Evolutionary conservation across 1,140 invertebrate genomes (phyloP).

Genomic region (Acyrthosiphon pisum): DNA sequence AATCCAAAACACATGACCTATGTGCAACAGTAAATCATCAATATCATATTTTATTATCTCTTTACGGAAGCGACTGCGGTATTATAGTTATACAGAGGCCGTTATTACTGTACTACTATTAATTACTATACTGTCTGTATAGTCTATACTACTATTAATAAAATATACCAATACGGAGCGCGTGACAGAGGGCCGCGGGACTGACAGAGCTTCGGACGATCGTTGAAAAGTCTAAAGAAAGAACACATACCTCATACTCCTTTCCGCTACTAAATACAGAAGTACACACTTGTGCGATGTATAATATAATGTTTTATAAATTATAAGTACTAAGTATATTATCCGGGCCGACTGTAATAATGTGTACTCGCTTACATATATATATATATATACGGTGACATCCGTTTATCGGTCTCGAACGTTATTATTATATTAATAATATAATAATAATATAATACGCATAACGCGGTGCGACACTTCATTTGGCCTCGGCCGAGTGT

Average conservation of each 20-base stretch:
- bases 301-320: neutral
- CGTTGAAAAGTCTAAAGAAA: neutral
- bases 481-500: slow-evolving; percentile 18
- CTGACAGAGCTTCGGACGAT: neutral
- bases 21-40: neutral
- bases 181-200: neutral
- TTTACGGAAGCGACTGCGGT: neutral
- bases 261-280: neutral
- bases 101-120: neutral
- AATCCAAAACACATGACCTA: slow-evolving; percentile 22
- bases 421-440: slow-evolving; percentile 29
- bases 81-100: neutral
- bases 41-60: neutral
- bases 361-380: neutral
- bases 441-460: slow-evolving; percentile 17
- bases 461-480: slow-evolving; percentile 30
- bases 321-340: neutral
- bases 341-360: slow-evolving; percentile 3
- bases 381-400: neutral
- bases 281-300: neutral
- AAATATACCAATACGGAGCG: neutral
- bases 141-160: too few species aligned
- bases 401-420: slow-evolving; percentile 23
- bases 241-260: too few species aligned
- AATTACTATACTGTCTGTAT: too few species aligned